Evolutionary conservation across 1,140 invertebrate species (phyloP).

Genomic region (Limonius californicus): DNA sequence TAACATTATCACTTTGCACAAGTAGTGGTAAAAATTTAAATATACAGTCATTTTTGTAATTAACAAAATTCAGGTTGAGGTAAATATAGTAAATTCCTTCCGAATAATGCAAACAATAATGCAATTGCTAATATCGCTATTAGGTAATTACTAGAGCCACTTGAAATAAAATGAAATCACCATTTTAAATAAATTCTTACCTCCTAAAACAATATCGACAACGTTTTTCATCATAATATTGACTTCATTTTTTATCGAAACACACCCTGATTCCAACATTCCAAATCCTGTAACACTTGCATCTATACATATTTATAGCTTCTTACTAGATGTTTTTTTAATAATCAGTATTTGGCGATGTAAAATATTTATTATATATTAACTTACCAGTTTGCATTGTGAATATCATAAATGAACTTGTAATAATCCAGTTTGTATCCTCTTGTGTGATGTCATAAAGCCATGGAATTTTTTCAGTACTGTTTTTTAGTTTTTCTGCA

Average conservation of each 20-base stretch:
- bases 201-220: slow-evolving; percentile 87
- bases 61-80: too few species aligned
- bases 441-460: slow-evolving; percentile 61
- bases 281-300: slow-evolving; percentile 80
- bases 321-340: too few species aligned
- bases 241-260: slow-evolving; percentile 90
- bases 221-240: slow-evolving; percentile 98
- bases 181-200: slow-evolving; percentile 39
- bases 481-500: background rate
- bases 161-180: background rate
- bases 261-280: slow-evolving; percentile 87
- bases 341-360: slow-evolving; percentile 20
- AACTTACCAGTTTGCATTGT: slow-evolving; percentile 91
- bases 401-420: slow-evolving; percentile 92
- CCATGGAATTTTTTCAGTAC: slow-evolving; percentile 20
- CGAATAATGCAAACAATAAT: too few species aligned
- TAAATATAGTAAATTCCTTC: too few species aligned
- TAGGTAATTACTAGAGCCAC: too few species aligned
- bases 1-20: too few species aligned
- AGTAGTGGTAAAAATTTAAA: too few species aligned
- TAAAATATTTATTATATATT: slow-evolving; percentile 1
- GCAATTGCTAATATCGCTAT: too few species aligned
- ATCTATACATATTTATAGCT: too few species aligned
- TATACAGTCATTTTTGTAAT: too few species aligned
- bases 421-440: slow-evolving; percentile 90